phyloP scores from a whole-genome alignment of 1,140 invertebrate species.

The Leptinotarsa lineolata region DNA sequence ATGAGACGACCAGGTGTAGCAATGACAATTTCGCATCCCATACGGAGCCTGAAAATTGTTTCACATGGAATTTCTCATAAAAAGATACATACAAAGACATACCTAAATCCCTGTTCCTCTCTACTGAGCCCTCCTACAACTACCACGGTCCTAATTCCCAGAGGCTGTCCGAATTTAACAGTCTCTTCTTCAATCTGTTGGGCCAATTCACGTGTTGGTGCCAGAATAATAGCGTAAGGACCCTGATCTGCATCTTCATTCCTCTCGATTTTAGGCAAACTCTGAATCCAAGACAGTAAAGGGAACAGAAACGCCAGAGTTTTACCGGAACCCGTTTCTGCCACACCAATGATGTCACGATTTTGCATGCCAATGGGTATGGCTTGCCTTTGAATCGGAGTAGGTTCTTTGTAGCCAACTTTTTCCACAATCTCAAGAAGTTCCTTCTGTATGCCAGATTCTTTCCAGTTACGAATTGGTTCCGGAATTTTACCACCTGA shows the following conservation, averaged over 20 bases:
- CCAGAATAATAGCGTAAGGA: conserved; percentile 99
- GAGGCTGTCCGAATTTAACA: conserved; percentile 92
- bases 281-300: conserved; percentile 96
- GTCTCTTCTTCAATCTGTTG: conserved; percentile 99
- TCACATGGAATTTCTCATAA: too few relatives aligned
- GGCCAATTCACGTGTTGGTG: conserved; percentile 97
- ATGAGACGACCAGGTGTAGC: conserved; percentile 99
- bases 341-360: conserved; percentile 98
- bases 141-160: conserved; percentile 95
- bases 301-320: conserved; percentile 98
- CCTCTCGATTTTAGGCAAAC: conserved; percentile 92
- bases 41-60: conserved; percentile 68
- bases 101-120: conserved; percentile 94
- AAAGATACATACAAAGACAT: background rate
- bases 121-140: conserved; percentile 97
- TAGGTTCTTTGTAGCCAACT: conserved; percentile 97
- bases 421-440: conserved; percentile 94
- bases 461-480: conserved; percentile 93
- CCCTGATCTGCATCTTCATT: conserved; percentile 92
- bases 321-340: conserved; percentile 93
- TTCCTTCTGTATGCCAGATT: conserved; percentile 89
- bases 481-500: conserved; percentile 90
- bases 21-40: conserved; percentile 99
- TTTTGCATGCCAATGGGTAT: conserved; percentile 99
- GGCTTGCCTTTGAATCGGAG: conserved; percentile 98